Conservation (phyloP, 2,888 invertebrate species). For the Pyrrhosoma nymphula region DNA sequence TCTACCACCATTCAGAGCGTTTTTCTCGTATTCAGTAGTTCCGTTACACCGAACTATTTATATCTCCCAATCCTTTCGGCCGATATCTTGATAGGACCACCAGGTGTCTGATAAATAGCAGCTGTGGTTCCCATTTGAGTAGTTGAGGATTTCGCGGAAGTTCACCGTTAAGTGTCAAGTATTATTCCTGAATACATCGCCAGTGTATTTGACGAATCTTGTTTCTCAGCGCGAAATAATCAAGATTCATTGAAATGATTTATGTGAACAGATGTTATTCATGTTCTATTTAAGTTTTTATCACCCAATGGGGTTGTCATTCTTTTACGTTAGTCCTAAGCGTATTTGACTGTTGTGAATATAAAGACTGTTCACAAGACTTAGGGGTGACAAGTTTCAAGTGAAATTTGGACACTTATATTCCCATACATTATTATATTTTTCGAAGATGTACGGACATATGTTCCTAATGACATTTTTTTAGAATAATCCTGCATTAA, state of each 20-base stretch:
- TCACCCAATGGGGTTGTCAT: too few relatives aligned
- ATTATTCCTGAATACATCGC: not conserved
- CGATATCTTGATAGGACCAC: not conserved
- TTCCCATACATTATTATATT: not conserved
- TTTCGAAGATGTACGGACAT: not conserved
- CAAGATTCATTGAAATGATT: too few relatives aligned
- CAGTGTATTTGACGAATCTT: not conserved
- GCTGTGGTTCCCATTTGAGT: not conserved
- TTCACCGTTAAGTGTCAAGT: not conserved
- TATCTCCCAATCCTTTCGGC: slow-evolving; percentile 36
- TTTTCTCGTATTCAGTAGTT: not conserved
- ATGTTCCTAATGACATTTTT: not conserved
- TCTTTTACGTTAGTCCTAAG: too few relatives aligned
- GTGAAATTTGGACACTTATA: not conserved
- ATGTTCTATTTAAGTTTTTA: too few relatives aligned
- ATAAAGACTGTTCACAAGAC: too few relatives aligned
- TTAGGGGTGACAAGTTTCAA: not conserved
- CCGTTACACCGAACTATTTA: not conserved
- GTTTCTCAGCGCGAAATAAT: not conserved
- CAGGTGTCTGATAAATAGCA: slow-evolving; percentile 51
- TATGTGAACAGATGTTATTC: too few relatives aligned
- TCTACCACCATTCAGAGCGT: not conserved
- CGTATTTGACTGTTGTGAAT: too few relatives aligned
- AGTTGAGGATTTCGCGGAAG: not conserved
- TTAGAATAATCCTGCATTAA: not conserved